phyloP scores from a whole-genome alignment of 2,113 vertebrate genomes.

The Callionymus lyra region DNA sequence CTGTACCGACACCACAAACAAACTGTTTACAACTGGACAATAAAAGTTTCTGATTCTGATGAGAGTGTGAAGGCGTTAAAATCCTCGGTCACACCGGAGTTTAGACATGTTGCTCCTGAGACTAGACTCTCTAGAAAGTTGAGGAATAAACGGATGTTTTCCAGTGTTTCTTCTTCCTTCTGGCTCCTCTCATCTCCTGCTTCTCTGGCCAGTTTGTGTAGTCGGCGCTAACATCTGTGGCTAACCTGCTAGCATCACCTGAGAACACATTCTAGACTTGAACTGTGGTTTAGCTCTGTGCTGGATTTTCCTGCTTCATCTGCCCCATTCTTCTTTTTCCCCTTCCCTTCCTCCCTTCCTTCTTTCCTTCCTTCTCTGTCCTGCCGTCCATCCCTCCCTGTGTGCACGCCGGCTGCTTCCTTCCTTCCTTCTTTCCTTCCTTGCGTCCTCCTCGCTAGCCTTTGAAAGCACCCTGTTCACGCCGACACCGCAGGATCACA shows the following conservation, averaged over 20 bases:
- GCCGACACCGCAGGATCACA: slow-evolving; percentile 78
- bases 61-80: no score
- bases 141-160: no score
- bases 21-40: no score
- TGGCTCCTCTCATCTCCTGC: not conserved
- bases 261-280: slow-evolving; percentile 6
- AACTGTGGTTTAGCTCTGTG: slow-evolving; percentile 33
- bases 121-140: no score
- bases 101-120: no score
- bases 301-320: slow-evolving; percentile 59
- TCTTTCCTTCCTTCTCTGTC: slow-evolving; percentile 29
- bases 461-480: slow-evolving; percentile 87
- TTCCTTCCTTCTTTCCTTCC: slow-evolving; percentile 24
- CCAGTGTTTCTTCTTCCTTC: not conserved
- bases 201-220: slow-evolving; percentile 12
- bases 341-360: slow-evolving; percentile 17
- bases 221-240: slow-evolving; percentile 28
- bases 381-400: slow-evolving; percentile 37
- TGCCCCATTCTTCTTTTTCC: slow-evolving; percentile 45
- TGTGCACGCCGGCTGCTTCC: slow-evolving; percentile 45
- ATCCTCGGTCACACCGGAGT: no score
- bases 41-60: no score
- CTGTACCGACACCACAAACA: no score
- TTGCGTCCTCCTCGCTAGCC: slow-evolving; percentile 65
- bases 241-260: slow-evolving; percentile 27